Conservation (phyloP, 2,797 vertebrate genomes). For the Myoxocephalus aenaeus region DNA sequence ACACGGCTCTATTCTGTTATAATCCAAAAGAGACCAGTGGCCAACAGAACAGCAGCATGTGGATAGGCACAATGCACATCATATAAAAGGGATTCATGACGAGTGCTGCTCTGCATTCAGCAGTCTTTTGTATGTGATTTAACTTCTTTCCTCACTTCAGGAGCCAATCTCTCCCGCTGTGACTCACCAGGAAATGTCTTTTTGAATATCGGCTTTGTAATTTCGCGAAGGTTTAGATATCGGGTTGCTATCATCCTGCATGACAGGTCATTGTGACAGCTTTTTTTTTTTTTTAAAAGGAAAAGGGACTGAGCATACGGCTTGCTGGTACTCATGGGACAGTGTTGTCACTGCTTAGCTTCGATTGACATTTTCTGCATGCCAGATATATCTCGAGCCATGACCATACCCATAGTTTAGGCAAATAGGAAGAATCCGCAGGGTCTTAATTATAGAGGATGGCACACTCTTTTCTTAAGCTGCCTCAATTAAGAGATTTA, state of each 20-base stretch:
- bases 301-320: background rate
- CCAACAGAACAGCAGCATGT: background rate
- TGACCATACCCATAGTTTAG: conserved; percentile 57
- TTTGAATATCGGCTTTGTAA: background rate
- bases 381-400: conserved; percentile 54
- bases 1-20: too few relatives aligned
- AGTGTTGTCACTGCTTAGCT: conserved; percentile 29
- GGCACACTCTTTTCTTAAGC: conserved; percentile 60
- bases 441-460: conserved; percentile 66
- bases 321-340: conserved; percentile 27
- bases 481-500: conserved; percentile 60
- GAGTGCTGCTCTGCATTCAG: too few relatives aligned
- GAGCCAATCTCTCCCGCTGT: too few relatives aligned
- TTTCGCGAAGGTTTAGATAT: background rate
- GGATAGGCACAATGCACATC: background rate
- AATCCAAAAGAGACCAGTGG: too few relatives aligned
- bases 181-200: conserved; percentile 7
- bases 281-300: background rate
- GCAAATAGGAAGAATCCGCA: conserved; percentile 60
- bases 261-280: background rate
- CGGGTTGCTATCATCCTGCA: background rate
- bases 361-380: conserved; percentile 39
- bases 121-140: background rate
- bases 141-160: background rate
- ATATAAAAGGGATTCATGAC: too few relatives aligned